Evolutionary conservation across 30 jellyfish, hydroid and myxozoan species (phyloP).

Genomic region (Sanderia malayensis): DNA sequence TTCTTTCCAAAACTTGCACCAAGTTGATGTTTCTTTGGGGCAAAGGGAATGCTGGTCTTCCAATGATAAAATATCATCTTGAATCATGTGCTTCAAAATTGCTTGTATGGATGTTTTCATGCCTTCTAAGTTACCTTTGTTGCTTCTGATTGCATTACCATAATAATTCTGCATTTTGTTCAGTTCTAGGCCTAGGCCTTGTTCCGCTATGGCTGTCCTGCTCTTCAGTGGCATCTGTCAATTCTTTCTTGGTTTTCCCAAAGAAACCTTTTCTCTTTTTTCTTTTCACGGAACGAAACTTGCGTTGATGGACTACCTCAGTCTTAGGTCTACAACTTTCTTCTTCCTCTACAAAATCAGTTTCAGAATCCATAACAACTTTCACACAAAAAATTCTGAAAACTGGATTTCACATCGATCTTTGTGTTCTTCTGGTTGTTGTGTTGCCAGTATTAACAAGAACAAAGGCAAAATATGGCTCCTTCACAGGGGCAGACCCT

Average conservation of each 20-base stretch:
- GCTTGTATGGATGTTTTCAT: slow-evolving; percentile 7
- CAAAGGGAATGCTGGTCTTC: slow-evolving; percentile 32
- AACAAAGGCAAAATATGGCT: too few relatives aligned
- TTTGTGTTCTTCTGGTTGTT: too few relatives aligned
- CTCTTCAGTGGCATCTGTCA: not conserved
- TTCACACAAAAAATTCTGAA: too few relatives aligned
- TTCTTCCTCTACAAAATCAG: slow-evolving; percentile 8
- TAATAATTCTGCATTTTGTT: slow-evolving; percentile 2
- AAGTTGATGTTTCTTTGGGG: slow-evolving; percentile 5
- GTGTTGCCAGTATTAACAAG: too few relatives aligned
- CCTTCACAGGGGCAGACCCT: too few relatives aligned
- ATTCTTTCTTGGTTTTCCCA: not conserved
- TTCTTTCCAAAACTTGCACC: slow-evolving; percentile 49
- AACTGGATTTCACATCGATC: too few relatives aligned
- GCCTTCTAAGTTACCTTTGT: slow-evolving; percentile 9
- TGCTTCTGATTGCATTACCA: slow-evolving; percentile 8
- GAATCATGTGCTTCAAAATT: slow-evolving; percentile 17
- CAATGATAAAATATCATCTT: not conserved
- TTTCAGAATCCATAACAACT: too few relatives aligned
- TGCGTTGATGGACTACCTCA: not conserved
- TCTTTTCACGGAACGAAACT: not conserved
- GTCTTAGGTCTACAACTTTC: not conserved
- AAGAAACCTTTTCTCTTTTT: not conserved
- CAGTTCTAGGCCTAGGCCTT: not conserved
- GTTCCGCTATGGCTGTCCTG: not conserved